Conservation (phyloP, 1,140 invertebrate species). For the Marisa cornuarietis region DNA sequence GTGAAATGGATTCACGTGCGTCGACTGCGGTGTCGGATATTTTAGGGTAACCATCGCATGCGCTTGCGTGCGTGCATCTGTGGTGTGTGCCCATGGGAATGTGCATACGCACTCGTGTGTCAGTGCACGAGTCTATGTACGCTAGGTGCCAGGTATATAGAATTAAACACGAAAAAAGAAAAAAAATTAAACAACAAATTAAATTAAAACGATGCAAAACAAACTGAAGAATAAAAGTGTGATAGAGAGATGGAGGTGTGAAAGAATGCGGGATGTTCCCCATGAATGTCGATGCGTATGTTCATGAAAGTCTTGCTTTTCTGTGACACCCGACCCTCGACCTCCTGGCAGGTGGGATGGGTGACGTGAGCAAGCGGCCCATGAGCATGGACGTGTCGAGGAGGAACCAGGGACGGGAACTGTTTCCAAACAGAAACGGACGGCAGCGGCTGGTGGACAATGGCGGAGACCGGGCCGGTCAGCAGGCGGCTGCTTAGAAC, state of each 20-base stretch:
- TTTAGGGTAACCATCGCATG: too few relatives aligned
- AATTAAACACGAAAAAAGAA: neutral
- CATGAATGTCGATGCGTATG: too few relatives aligned
- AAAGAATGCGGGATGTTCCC: neutral
- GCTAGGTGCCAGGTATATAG: neutral
- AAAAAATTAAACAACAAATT: neutral
- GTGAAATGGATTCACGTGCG: neutral
- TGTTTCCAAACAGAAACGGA: slow-evolving; percentile 12
- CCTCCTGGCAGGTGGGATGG: slow-evolving; percentile 9
- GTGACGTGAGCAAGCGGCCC: slow-evolving; percentile 17
- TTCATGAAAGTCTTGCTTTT: neutral
- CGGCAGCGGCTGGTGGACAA: slow-evolving; percentile 3
- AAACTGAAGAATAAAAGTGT: neutral
- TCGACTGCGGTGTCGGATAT: neutral
- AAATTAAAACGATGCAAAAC: neutral
- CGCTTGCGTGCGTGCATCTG: neutral
- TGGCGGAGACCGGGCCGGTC: slow-evolving; percentile 5
- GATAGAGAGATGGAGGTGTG: neutral
- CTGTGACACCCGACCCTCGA: too few relatives aligned
- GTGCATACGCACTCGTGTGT: neutral
- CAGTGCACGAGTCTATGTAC: neutral
- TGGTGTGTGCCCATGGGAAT: neutral
- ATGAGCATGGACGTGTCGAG: neutral
- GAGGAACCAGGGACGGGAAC: neutral
- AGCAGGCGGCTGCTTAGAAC: neutral